Percentiles rank a stretch among this genome's conserved stretches.
These are phyloP conservation scores for Acanthosepion lycidas DNA, from an alignment of 2,888 invertebrate genomes.

Conservation along the genomic window DNA sequence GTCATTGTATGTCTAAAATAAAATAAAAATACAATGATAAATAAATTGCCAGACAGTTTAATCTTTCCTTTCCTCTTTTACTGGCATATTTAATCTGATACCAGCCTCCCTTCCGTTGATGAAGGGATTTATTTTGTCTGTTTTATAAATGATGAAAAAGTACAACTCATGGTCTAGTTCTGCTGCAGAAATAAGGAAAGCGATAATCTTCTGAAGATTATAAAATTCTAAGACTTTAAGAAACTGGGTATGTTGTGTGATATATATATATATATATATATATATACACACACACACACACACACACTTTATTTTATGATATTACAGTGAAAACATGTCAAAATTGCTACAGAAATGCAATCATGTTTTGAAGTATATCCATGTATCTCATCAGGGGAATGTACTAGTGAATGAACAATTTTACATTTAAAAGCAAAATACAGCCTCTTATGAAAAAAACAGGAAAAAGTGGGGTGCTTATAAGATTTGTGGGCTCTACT, in stretches of 20 bases:
- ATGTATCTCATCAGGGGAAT: too few species aligned
- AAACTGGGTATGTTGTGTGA: background rate
- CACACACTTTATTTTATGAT: background rate
- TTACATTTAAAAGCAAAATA: too few species aligned
- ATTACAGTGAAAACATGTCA: too few species aligned
- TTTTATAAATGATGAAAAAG: background rate
- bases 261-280: background rate
- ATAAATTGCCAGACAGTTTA: background rate
- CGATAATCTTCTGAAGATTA: background rate
- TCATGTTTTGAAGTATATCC: too few species aligned
- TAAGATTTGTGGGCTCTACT: too few species aligned
- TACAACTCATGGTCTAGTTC: background rate
- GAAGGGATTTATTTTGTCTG: background rate
- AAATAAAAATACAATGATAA: background rate
- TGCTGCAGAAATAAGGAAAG: background rate
- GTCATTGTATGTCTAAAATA: background rate
- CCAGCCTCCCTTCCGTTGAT: background rate
- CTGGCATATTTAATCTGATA: background rate
- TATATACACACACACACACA: too few species aligned
- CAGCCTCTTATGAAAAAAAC: too few species aligned
- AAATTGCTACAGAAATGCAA: too few species aligned
- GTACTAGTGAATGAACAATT: too few species aligned
- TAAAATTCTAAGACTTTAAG: background rate
- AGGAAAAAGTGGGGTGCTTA: too few species aligned
- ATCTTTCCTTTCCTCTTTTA: background rate